Evolutionary conservation across 2,888 invertebrate species (phyloP).

Genomic region (Drosophila parthenogenetica): DNA sequence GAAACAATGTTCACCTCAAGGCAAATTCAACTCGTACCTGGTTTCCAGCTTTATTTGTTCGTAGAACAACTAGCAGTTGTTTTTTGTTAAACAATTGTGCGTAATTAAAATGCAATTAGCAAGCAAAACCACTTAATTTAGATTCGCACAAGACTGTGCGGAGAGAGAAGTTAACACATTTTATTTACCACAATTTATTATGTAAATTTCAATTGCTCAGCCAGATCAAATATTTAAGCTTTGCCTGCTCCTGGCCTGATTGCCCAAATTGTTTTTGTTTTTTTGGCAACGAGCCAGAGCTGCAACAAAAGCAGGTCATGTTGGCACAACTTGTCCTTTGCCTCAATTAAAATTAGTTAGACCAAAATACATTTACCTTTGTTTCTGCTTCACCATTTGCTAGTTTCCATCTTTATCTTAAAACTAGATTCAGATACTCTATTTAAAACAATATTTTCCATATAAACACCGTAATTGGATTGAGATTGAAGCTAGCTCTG

Average conservation of each 20-base stretch:
- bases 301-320: constrained; percentile 13
- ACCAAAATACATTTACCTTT: constrained; percentile 1
- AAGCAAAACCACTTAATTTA: constrained; percentile 13
- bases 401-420: not conserved
- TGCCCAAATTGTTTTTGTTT: constrained; percentile 16
- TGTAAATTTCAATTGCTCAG: constrained; percentile 26
- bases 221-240: constrained; percentile 13
- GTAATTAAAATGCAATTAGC: constrained; percentile 23
- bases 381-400: not conserved
- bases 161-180: constrained; percentile 9
- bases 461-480: not conserved
- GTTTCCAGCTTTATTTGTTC: not conserved
- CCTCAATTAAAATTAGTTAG: constrained; percentile 8
- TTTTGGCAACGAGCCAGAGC: constrained; percentile 10
- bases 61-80: constrained; percentile 4
- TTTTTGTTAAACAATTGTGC: constrained; percentile 5
- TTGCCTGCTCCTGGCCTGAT: not conserved
- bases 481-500: not conserved
- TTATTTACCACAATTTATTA: constrained; percentile 7
- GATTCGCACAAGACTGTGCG: constrained; percentile 10
- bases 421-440: not conserved
- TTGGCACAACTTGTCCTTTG: constrained; percentile 15
- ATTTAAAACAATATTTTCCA: not conserved
- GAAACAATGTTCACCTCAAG: constrained; percentile 4
- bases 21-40: not conserved